Evolutionary conservation across 2,113 vertebrate species (phyloP).

Genomic region (Arothron firmamentum): DNA sequence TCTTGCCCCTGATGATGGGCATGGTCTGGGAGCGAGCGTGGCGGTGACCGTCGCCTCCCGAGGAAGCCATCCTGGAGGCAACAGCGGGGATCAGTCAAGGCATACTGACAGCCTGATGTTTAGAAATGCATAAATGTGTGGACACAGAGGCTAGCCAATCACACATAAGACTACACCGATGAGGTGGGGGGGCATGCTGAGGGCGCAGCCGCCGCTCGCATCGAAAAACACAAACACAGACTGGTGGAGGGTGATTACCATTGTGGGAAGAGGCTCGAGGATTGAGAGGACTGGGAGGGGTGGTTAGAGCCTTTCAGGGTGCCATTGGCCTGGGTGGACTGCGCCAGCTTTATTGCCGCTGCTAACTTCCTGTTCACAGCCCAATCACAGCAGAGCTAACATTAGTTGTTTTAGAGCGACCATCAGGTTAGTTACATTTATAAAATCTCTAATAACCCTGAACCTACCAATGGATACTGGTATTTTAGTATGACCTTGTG

Average conservation of each 20-base stretch:
- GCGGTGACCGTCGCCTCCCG: conserved; percentile 85
- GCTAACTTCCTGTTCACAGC: conserved; percentile 91
- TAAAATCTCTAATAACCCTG: background rate
- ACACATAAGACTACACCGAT: conserved; percentile 50
- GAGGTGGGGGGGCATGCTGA: conserved; percentile 57
- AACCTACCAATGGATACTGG: no score
- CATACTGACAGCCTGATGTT: conserved; percentile 1
- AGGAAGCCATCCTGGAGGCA: conserved; percentile 84
- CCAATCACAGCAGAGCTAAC: conserved; percentile 74
- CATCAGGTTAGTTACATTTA: conserved; percentile 7
- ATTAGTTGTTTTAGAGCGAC: conserved; percentile 56
- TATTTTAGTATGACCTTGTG: no score
- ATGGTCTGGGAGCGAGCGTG: conserved; percentile 94
- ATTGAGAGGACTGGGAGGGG: conserved; percentile 85
- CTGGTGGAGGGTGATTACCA: conserved; percentile 81
- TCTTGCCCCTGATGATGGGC: conserved; percentile 95
- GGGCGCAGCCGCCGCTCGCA: conserved; percentile 35
- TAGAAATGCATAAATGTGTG: conserved; percentile 5
- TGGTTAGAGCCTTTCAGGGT: conserved; percentile 90
- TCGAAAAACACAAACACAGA: conserved; percentile 22
- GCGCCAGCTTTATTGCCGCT: conserved; percentile 93
- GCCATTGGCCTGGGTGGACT: conserved; percentile 92
- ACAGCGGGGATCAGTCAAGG: conserved; percentile 17
- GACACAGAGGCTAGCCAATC: conserved; percentile 33
- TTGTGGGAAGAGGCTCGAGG: conserved; percentile 87